Conservation (phyloP, 1,140 invertebrate species). For the Eufriesea mexicana region DNA sequence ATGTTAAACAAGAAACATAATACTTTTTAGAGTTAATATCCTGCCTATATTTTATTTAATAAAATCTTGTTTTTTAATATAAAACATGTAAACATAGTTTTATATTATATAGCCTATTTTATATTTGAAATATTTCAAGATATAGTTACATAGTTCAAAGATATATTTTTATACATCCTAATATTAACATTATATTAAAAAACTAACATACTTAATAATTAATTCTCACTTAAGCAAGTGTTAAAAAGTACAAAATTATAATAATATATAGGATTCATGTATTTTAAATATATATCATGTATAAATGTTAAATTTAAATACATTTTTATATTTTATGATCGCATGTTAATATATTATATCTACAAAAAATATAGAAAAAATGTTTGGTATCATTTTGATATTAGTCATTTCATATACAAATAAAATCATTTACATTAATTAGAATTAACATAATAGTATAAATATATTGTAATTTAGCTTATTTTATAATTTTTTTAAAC, state of each 20-base stretch:
- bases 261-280: too few relatives aligned
- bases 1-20: constrained; percentile 8
- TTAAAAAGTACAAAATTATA: too few relatives aligned
- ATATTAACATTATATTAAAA: background rate
- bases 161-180: background rate
- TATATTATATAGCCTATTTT: background rate
- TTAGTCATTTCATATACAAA: background rate
- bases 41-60: constrained; percentile 28
- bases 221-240: too few relatives aligned
- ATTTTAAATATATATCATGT: too few relatives aligned
- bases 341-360: too few relatives aligned
- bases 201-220: too few relatives aligned
- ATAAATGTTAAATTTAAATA: too few relatives aligned
- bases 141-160: background rate
- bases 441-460: background rate
- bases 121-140: background rate
- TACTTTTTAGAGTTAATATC: constrained; percentile 24
- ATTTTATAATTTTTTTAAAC: background rate
- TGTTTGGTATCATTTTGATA: background rate
- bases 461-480: background rate
- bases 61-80: background rate
- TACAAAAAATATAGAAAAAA: too few relatives aligned
- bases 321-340: too few relatives aligned
- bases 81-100: background rate
- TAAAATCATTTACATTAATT: background rate